A percentile compares a stretch with the other conserved stretches of the same genome.
These are phyloP conservation scores for Corynorhinus townsendii DNA, from an alignment of 2,113 vertebrate genomes.

Conservation along the genomic window DNA sequence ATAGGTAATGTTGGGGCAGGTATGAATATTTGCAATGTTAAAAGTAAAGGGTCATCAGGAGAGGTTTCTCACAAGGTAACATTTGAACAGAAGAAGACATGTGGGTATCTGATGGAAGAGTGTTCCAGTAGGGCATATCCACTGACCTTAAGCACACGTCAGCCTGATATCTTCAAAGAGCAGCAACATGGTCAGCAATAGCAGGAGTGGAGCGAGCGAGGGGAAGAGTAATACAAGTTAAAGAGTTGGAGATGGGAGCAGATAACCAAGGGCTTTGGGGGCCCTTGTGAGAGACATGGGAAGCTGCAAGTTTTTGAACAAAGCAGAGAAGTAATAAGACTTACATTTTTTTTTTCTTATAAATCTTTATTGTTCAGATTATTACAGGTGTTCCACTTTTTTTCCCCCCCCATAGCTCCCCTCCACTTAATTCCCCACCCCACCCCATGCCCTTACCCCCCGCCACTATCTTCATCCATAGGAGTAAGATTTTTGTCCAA, in stretches of 20 bases:
- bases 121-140: background rate
- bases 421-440: too few relatives aligned
- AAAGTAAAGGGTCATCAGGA: background rate
- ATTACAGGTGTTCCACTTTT: too few relatives aligned
- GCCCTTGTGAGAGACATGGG: background rate
- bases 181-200: background rate
- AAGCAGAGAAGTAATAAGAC: background rate
- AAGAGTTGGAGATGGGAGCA: background rate
- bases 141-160: background rate
- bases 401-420: too few relatives aligned
- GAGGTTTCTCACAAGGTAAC: background rate
- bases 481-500: too few relatives aligned
- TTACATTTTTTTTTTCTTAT: too few relatives aligned
- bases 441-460: too few relatives aligned
- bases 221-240: background rate
- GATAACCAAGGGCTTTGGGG: background rate
- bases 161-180: background rate
- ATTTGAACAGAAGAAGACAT: background rate
- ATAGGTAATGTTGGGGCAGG: background rate
- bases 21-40: background rate
- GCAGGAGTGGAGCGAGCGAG: background rate
- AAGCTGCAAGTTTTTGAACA: background rate
- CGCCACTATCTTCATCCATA: too few relatives aligned
- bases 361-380: too few relatives aligned
- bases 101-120: background rate